phyloP scores from a whole-genome alignment of 2,888 invertebrate genomes.

The Melikaiella ostensackeni region DNA sequence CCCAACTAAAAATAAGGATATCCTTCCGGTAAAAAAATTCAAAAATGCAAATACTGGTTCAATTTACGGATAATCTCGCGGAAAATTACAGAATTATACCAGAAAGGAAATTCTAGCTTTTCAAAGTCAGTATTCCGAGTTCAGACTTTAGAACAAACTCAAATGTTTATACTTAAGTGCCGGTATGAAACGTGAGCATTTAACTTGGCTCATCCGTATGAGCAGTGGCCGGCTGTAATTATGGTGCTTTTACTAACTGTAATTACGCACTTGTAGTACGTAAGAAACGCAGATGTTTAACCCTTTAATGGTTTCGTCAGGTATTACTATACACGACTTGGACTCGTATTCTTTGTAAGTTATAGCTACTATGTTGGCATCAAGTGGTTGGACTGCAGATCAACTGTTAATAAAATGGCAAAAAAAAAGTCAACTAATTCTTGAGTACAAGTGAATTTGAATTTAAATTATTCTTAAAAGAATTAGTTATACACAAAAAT shows the following conservation, averaged over 20 bases:
- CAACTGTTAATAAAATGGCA: background rate
- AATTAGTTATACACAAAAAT: background rate
- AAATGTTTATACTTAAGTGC: slow-evolving; percentile 26
- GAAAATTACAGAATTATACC: background rate
- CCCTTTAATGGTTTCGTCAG: slow-evolving; percentile 39
- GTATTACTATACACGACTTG: slow-evolving; percentile 35
- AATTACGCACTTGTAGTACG: slow-evolving; percentile 34
- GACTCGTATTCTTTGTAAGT: slow-evolving; percentile 9
- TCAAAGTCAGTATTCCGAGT: background rate
- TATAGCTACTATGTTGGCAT: slow-evolving; percentile 12
- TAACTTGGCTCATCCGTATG: slow-evolving; percentile 37
- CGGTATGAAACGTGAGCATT: slow-evolving; percentile 19
- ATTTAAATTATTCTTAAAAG: no score
- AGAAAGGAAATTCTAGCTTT: slow-evolving; percentile 5
- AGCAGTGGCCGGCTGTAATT: slow-evolving; percentile 33
- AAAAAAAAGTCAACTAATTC: background rate
- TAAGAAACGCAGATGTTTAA: slow-evolving; percentile 35
- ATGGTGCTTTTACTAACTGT: slow-evolving; percentile 36
- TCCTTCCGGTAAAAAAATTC: background rate
- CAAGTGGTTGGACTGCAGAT: slow-evolving; percentile 3
- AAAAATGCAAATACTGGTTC: background rate
- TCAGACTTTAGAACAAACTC: slow-evolving; percentile 14
- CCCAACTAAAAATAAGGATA: background rate
- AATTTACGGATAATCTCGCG: background rate
- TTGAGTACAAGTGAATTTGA: background rate